Evolutionary conservation across 2,113 vertebrate genomes (phyloP), one percentile per base, ranked within the genome.

Genomic region (Cyphomyrus plagiostoma): DNA sequence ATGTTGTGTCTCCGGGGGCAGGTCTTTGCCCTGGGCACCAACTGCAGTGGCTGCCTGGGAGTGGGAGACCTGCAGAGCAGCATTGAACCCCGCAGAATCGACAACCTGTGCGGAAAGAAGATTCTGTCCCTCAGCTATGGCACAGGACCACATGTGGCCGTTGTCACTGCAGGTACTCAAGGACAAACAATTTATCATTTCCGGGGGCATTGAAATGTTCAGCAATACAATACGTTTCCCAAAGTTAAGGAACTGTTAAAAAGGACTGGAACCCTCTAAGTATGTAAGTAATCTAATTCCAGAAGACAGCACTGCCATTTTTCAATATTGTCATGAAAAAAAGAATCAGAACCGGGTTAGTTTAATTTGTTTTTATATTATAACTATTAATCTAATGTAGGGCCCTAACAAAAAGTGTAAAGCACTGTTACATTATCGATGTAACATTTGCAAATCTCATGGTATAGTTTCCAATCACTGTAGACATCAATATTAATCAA

Each of bases 21-120:
- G 98, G 97, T 99, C 89, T 99, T 99, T 94, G 98, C 96, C 74
- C 95, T 99, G 91, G 98, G 98, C 89, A 98, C 98, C 89, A 99
- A 99, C 95, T 97, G 97, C 95, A 98, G 96, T 49, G 98, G 98
- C 91, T 99, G 98, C 93, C 95, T 99, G 92, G 98, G 98, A 26
- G 95, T 97, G 19, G 98, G 98, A 89, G 98, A 99, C 48, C 93
- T 97, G 91, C 97, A 98, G 93, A 98, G 97, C 93, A 97, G 97
- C 49, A 98, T 99, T 87, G 97, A 99, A 90, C 97, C 98, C 9
- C 96, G 97, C 91, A 95, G 97, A 92, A 94, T 99, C 92, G 97
- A 98, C 92, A 91, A 95, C 19, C 93, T 99, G 0, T 98, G 96
- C 92, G 98, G 98, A 91, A 99, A 98, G 95, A 99, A 98, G 92